Percentiles rank a stretch among this genome's conserved stretches.
Evolutionary conservation across 2,888 invertebrate genomes (phyloP).

Genomic region (Nymphalis urticae): DNA sequence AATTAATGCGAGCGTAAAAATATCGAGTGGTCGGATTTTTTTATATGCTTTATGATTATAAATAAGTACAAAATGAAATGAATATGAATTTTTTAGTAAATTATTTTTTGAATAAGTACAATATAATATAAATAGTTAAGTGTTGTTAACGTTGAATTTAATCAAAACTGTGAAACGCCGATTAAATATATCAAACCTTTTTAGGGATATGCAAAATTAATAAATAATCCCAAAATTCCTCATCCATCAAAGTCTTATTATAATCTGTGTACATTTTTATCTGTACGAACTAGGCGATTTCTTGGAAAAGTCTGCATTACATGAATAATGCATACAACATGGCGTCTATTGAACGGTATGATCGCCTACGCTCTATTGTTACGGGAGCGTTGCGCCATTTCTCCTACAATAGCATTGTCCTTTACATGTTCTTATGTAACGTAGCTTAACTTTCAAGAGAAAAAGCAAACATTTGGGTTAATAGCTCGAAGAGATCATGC

Average conservation of each 20-base stretch:
- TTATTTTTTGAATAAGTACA: no score
- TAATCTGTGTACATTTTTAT: slow-evolving; percentile 21
- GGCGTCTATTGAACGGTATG: slow-evolving; percentile 42
- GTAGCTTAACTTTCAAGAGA: slow-evolving; percentile 32
- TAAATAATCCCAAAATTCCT: background rate
- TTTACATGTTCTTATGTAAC: slow-evolving; percentile 36
- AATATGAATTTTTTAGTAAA: no score
- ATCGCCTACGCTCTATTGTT: slow-evolving; percentile 40
- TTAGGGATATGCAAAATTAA: background rate
- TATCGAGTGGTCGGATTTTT: slow-evolving; percentile 31
- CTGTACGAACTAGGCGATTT: slow-evolving; percentile 28
- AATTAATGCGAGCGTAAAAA: slow-evolving; percentile 28
- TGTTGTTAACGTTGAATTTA: no score
- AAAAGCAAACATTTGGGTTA: slow-evolving; percentile 38
- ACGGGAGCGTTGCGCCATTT: slow-evolving; percentile 35
- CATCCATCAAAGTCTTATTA: slow-evolving; percentile 19
- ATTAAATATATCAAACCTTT: background rate
- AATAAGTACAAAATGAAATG: no score
- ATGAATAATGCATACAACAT: slow-evolving; percentile 41
- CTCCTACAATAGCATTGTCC: slow-evolving; percentile 39
- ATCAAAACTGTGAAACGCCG: no score
- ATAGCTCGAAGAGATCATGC: slow-evolving; percentile 30
- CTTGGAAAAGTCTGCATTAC: slow-evolving; percentile 35
- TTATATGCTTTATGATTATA: background rate
- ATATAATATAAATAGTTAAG: no score